A percentile compares a stretch with the other conserved stretches of the same genome.
Conservation (phyloP, 2,797 vertebrate species). For the Pipistrellus pygmaeus region DNA sequence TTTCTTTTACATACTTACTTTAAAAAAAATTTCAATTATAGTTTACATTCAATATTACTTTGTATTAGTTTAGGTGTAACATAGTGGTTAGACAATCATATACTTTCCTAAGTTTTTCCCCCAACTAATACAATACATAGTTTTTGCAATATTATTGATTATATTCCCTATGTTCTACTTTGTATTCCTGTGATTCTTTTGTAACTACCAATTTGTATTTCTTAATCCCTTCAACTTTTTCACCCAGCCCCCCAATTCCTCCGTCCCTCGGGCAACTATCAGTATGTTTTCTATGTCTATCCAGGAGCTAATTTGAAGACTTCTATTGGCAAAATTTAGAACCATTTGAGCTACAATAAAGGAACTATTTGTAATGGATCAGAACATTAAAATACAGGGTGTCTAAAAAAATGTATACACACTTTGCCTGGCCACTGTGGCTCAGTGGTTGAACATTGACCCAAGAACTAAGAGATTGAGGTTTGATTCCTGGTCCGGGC, state of each 20-base stretch:
- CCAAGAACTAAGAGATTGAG: too few relatives aligned
- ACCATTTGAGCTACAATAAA: conserved; percentile 24
- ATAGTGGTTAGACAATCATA: background rate
- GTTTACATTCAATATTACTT: background rate
- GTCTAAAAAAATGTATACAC: too few relatives aligned
- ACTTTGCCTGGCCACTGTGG: too few relatives aligned
- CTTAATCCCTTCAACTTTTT: background rate
- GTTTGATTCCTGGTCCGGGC: too few relatives aligned
- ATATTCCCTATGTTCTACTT: background rate
- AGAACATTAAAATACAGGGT: background rate
- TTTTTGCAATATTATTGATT: background rate
- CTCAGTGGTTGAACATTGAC: too few relatives aligned
- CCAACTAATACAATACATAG: background rate
- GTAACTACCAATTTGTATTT: background rate
- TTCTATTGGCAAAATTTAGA: background rate
- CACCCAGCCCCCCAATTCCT: background rate
- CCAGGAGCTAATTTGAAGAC: conserved; percentile 14
- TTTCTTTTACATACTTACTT: background rate
- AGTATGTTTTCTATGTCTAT: background rate
- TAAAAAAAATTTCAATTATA: background rate
- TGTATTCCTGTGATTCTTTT: background rate
- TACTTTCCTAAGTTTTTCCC: background rate
- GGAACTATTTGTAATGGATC: conserved; percentile 10
- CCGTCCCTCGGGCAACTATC: background rate
- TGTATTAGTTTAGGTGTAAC: background rate